Evolutionary conservation across 2,888 invertebrate genomes (phyloP), one percentile per base, ranked within the genome.

Genomic region (Leptura quadrifasciata): DNA sequence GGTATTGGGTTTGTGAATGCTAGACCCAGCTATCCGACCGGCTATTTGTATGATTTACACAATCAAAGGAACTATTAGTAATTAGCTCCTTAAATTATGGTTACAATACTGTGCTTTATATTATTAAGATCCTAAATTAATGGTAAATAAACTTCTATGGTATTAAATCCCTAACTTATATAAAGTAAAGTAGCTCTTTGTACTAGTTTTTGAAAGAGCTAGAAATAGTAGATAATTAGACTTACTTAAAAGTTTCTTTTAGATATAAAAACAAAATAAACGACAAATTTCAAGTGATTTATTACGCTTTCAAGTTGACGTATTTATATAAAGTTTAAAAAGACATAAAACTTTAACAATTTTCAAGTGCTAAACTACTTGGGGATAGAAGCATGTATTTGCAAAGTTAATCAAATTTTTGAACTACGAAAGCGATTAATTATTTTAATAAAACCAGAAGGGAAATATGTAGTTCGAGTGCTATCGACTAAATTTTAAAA

Each of bases 271-370:
- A 24, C 58, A 65, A 65, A 47, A 39, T 39, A 47, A 47, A 20
- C 64, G 31, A 18, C 20, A 47, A 47, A 65, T 47, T 65, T 6
- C 52, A 47, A 39, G 47, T 65, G 64, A 65, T 65, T 65, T 65
- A 65, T 65, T 65, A n/a, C 20, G 15, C 47, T 52, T 65, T 52
- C 12, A 39, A 39, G 64, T 39, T 39, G 21, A 65, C 47, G 10
- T 21, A 24, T 65, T 65, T 52, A 52, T 65, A n/a, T 21, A 24
- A 58, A 58, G 24, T 58, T 58, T 27, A 21, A n/a, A n/a, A 58
- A 58, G 21, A 58, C 12, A 21, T 10, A 8, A 57, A 57, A 57
- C 57, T 58, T 58, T 27, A n/a, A 15, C 58, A 27, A 58, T 21
- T 58, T 58, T 58, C 24, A n/a, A 57, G 12, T n/a, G 24, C 27